Conservation (phyloP, 2,797 vertebrate genomes). For the Rachycentron canadum region DNA sequence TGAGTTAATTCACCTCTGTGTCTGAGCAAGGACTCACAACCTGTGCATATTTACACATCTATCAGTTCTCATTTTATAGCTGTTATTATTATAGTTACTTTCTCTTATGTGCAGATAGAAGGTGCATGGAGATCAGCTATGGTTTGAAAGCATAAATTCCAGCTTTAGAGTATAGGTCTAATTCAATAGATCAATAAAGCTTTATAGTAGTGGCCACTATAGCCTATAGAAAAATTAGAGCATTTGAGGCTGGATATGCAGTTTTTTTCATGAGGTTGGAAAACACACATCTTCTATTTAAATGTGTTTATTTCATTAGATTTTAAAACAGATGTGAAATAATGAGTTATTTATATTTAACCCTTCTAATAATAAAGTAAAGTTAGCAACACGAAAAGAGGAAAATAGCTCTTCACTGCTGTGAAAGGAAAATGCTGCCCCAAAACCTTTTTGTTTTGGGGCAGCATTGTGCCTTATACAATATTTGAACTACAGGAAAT, state of each 20-base stretch:
- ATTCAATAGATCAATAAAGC: constrained; percentile 41
- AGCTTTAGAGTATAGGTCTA: not conserved
- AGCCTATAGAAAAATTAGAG: not conserved
- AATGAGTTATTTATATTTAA: not conserved
- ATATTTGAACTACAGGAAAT: constrained; percentile 30
- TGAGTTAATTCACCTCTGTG: not conserved
- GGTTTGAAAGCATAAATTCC: constrained; percentile 9
- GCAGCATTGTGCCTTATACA: constrained; percentile 9
- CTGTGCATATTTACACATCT: not conserved
- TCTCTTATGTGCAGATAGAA: not conserved
- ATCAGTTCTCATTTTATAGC: not conserved
- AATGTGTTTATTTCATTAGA: not conserved
- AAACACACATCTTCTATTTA: not conserved
- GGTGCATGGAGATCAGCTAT: not conserved
- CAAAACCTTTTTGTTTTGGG: too few species aligned
- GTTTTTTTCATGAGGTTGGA: not conserved
- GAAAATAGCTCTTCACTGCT: not conserved
- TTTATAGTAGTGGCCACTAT: not conserved
- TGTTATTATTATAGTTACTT: not conserved
- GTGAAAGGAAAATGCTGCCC: too few species aligned
- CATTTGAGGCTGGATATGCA: not conserved
- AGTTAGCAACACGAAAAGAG: not conserved
- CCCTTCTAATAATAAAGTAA: not conserved
- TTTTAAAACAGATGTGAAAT: not conserved
- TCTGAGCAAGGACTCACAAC: not conserved